phyloP scores from a whole-genome alignment of 2,113 vertebrate species.

The Chaetops frenatus region DNA sequence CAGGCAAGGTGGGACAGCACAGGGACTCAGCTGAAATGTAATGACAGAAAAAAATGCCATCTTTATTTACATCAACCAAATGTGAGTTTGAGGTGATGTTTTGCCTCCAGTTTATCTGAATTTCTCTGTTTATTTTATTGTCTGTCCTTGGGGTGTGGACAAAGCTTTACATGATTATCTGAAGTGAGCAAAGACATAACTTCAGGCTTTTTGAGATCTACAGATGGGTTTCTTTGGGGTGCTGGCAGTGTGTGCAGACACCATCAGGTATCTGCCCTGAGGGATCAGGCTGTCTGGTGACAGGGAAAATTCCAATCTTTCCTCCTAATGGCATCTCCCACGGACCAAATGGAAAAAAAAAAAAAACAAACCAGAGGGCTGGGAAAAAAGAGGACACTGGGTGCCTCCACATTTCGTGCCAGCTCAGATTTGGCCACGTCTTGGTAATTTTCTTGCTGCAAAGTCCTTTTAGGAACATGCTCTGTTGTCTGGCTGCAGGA shows the following conservation, averaged over 20 bases:
- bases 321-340: not conserved
- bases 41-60: not conserved
- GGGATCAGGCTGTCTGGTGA: not conserved
- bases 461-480: accelerated
- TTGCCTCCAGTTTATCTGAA: conserved; percentile 28
- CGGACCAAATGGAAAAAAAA: not conserved
- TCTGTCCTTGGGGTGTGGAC: not conserved
- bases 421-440: accelerated
- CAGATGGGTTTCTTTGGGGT: not conserved
- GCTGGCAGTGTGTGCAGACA: not conserved
- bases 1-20: not conserved
- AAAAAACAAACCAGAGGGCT: not conserved
- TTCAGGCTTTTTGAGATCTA: not conserved
- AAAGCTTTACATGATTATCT: not conserved
- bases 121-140: not conserved
- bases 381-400: not conserved
- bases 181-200: not conserved
- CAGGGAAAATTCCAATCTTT: not conserved
- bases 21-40: not conserved
- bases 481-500: accelerated
- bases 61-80: not conserved
- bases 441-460: not conserved
- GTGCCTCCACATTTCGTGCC: not conserved
- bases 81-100: not conserved
- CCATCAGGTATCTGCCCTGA: not conserved